Percentiles rank a stretch among this genome's conserved stretches.
These are phyloP conservation scores for Drosophila bocki DNA, from an alignment of 1,140 invertebrate species.

Conservation along the genomic window DNA sequence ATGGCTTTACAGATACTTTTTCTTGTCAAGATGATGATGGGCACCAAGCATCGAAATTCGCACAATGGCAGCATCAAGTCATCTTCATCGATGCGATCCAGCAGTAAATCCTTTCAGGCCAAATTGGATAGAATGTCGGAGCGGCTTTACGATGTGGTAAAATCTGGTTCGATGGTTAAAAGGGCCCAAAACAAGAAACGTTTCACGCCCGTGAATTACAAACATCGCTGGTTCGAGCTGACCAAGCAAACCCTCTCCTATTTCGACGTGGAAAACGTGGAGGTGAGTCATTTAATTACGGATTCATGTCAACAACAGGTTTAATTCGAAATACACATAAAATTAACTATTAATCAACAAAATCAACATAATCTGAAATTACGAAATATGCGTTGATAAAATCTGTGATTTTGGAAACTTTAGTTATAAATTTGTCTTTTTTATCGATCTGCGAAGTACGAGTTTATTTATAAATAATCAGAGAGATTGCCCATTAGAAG, in stretches of 20 bases:
- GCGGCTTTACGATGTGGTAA: conserved; percentile 76
- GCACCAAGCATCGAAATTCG: conserved; percentile 57
- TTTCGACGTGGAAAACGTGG: conserved; percentile 91
- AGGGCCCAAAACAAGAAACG: conserved; percentile 94
- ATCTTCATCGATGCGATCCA: conserved; percentile 65
- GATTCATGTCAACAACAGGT: conserved; percentile 20
- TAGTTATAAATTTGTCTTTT: neutral
- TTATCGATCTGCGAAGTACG: neutral
- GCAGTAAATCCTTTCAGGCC: conserved; percentile 76
- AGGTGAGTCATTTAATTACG: conserved; percentile 87
- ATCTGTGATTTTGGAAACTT: neutral
- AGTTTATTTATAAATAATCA: neutral
- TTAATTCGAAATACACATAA: conserved; percentile 19
- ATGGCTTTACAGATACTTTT: conserved; percentile 28
- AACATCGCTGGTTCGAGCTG: conserved; percentile 93
- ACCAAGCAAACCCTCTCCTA: conserved; percentile 91
- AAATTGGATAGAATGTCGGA: conserved; percentile 83
- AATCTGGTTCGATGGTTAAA: conserved; percentile 93
- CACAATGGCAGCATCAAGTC: conserved; percentile 73
- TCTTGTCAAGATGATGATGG: conserved; percentile 57
- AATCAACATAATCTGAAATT: conserved; percentile 18
- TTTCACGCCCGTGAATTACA: conserved; percentile 93
- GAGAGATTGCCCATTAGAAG: neutral
- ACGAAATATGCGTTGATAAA: conserved; percentile 4
- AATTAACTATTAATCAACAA: conserved; percentile 6